Conservation (phyloP, 1,140 invertebrate species). For the Aphaenogaster ashmeadi region DNA sequence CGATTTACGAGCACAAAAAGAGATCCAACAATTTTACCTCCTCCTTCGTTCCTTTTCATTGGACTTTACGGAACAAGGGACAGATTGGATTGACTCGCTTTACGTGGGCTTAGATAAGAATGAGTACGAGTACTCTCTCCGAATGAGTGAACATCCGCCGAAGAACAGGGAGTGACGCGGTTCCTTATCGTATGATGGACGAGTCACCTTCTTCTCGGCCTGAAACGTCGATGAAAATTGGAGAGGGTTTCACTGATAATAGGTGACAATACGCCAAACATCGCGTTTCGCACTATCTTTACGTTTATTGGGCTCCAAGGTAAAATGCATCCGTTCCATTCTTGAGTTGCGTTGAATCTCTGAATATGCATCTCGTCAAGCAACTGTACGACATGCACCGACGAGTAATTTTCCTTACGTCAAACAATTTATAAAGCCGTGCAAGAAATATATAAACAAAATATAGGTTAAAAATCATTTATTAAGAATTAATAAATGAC, state of each 20-base stretch:
- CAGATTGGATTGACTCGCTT: neutral
- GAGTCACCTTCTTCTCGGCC: neutral
- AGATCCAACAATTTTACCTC: neutral
- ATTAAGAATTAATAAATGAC: neutral
- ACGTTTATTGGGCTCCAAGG: neutral
- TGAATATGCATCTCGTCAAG: no score
- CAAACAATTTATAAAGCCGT: neutral
- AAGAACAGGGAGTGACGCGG: neutral
- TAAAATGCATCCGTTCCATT: neutral
- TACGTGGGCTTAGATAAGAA: conserved; percentile 11
- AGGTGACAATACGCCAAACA: neutral
- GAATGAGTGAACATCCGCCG: conserved; percentile 8
- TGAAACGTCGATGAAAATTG: conserved; percentile 34
- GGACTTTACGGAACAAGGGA: neutral
- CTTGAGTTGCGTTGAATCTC: neutral
- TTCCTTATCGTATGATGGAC: neutral
- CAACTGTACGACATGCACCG: neutral
- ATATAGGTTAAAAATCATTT: neutral
- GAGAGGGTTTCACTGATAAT: neutral
- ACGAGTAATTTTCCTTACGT: neutral
- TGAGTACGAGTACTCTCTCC: neutral
- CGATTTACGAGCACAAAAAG: conserved; percentile 36
- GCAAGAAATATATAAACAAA: neutral
- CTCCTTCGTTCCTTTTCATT: neutral
- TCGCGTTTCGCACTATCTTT: conserved; percentile 5